These are phyloP conservation scores for Arion vulgaris DNA, from an alignment of 1,140 invertebrate species.

Conservation along the genomic window DNA sequence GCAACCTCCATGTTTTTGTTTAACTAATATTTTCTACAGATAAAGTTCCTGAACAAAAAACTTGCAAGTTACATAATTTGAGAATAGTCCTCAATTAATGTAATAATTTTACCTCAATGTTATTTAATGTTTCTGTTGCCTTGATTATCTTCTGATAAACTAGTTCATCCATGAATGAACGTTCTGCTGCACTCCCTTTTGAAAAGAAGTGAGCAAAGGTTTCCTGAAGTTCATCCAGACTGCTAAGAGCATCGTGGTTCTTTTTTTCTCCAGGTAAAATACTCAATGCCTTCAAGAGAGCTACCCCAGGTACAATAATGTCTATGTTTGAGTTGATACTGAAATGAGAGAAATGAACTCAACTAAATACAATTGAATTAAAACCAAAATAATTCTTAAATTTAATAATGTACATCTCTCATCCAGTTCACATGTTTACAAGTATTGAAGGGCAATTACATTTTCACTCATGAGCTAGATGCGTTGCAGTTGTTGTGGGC, in stretches of 20 bases:
- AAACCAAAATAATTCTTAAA: background rate
- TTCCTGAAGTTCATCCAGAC: conserved; percentile 69
- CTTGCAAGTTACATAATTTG: too few relatives aligned
- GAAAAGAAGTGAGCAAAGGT: conserved; percentile 73
- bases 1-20: too few relatives aligned
- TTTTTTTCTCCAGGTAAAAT: conserved; percentile 55
- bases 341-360: conserved; percentile 43
- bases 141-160: conserved; percentile 67
- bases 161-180: conserved; percentile 59
- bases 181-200: conserved; percentile 73
- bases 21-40: too few relatives aligned
- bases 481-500: too few relatives aligned
- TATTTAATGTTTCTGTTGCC: conserved; percentile 60
- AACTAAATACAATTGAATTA: too few relatives aligned
- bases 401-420: background rate
- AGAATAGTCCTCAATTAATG: too few relatives aligned
- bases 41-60: too few relatives aligned
- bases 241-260: conserved; percentile 65
- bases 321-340: conserved; percentile 75
- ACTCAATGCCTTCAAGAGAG: conserved; percentile 64
- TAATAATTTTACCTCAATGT: conserved; percentile 54
- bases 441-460: background rate
- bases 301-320: conserved; percentile 71
- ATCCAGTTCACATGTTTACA: background rate
- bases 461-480: background rate